Evolutionary conservation across 2,113 vertebrate species (phyloP), one percentile per base, ranked within the genome.

Genomic region (Notarius lentiginosus): DNA sequence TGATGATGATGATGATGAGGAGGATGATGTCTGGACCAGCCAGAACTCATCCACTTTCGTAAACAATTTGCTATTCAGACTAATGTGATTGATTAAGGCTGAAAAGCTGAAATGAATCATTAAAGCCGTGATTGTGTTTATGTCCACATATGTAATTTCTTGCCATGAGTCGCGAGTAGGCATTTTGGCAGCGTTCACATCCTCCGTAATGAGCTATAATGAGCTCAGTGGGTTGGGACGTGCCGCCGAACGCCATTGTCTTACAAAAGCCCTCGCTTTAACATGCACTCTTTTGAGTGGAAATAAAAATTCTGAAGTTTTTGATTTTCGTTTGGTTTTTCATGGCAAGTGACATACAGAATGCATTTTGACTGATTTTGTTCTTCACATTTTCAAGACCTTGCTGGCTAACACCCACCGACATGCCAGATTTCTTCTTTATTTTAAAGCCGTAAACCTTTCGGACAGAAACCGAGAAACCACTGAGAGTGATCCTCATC

Each of bases 201-300:
- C 84, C 56, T 84, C 55, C 53, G 20, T 73, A 84, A 73, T 60
- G 66, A 84, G 68, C 66, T 58, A 68, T 72, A 84, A 84, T 73
- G 83, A 84, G 73, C 49, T 84, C 30, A 53, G 68, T 47, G 68
- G 66, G 53, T 84, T 72, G 82, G 66, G 82, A 84, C 66, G 49
- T 7, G 15, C 81, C 47, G 17, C 14, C 10, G 2, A 20, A 84
- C 51, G 0, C 18, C 22, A 68, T 68, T 14, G 51, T 56, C n/a
- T 56, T 72, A 56, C 14, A 53, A n/a, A 77, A 77, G 47, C 9
- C 63, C 8, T 83, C 27, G 49, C 51, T 79, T 79, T 14, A 5
- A 58, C n/a, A 15, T 79, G 20, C 5, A 58, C 47, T 11, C 18
- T 79, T 79, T 30, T 17, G 2, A 56, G 14, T 79, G n/a, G 11